These are phyloP conservation scores for Drosophila colorata DNA, from an alignment of 2,888 invertebrate species.

Conservation along the genomic window DNA sequence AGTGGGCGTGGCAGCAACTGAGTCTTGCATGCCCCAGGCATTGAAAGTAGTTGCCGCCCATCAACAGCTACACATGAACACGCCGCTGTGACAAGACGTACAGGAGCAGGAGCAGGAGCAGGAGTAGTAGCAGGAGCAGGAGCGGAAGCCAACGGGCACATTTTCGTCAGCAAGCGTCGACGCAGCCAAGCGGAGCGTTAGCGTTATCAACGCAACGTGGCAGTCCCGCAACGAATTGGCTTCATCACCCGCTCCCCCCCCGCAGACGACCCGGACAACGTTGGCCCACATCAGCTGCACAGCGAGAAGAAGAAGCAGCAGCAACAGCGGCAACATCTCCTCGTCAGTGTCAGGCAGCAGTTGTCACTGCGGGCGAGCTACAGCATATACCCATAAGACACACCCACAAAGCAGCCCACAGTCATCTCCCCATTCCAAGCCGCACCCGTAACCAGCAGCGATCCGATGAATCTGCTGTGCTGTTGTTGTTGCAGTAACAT, in stretches of 20 bases:
- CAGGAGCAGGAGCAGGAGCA: slow-evolving; percentile 13
- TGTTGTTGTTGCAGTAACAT: slow-evolving; percentile 85
- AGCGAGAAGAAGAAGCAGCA: slow-evolving; percentile 3
- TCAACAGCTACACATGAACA: slow-evolving; percentile 76
- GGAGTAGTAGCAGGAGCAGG: slow-evolving; percentile 7
- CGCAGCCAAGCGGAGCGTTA: slow-evolving; percentile 57
- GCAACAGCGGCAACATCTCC: slow-evolving; percentile 7
- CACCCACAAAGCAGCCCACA: slow-evolving; percentile 11
- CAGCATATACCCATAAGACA: slow-evolving; percentile 13
- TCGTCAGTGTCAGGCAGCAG: slow-evolving; percentile 21
- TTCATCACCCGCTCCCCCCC: slow-evolving; percentile 19
- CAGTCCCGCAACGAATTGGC: slow-evolving; percentile 35
- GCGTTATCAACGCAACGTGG: slow-evolving; percentile 53
- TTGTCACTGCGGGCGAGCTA: slow-evolving; percentile 10
- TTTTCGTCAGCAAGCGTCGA: slow-evolving; percentile 63
- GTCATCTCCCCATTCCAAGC: neutral
- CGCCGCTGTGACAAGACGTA: slow-evolving; percentile 60
- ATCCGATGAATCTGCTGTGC: slow-evolving; percentile 85
- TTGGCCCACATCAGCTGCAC: slow-evolving; percentile 19
- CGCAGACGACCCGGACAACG: slow-evolving; percentile 13
- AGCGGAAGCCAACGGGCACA: slow-evolving; percentile 28
- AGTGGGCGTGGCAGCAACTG: slow-evolving; percentile 8
- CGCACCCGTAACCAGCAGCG: slow-evolving; percentile 11
- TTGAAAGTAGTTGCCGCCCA: slow-evolving; percentile 32
- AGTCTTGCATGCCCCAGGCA: slow-evolving; percentile 64